A percentile compares a stretch with the other conserved stretches of the same genome.
These are phyloP conservation scores for Drosophila melanosoma DNA, from an alignment of 2,888 invertebrate species.

Conservation along the genomic window DNA sequence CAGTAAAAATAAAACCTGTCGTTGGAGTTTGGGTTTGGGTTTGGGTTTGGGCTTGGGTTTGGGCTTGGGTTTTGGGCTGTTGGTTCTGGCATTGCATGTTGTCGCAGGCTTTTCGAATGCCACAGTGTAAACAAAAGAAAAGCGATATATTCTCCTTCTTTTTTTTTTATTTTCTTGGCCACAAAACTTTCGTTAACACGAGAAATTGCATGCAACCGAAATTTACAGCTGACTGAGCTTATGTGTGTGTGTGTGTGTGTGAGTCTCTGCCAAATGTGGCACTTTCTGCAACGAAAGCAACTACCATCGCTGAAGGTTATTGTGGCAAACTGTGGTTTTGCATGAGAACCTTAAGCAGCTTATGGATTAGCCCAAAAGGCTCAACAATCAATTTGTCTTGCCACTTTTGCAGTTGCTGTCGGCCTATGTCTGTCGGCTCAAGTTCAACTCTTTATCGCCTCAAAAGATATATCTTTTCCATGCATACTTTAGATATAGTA, in stretches of 20 bases:
- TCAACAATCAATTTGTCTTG: constrained; percentile 23
- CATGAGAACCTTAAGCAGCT: constrained; percentile 69
- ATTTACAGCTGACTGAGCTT: constrained; percentile 28
- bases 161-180: constrained; percentile 48
- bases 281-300: constrained; percentile 45
- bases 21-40: background rate
- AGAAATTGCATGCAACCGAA: constrained; percentile 68
- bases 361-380: constrained; percentile 51
- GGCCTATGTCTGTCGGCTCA: background rate
- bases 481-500: background rate
- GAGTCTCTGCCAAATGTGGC: constrained; percentile 51
- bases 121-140: constrained; percentile 72
- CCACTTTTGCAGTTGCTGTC: constrained; percentile 6
- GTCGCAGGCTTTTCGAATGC: constrained; percentile 57
- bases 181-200: constrained; percentile 76
- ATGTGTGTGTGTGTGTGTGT: background rate
- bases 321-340: constrained; percentile 66
- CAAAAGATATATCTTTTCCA: background rate
- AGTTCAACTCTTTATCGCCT: constrained; percentile 12
- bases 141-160: constrained; percentile 27
- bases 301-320: constrained; percentile 66
- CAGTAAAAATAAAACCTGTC: constrained; percentile 5
- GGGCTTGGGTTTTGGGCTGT: background rate
- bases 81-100: constrained; percentile 60
- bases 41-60: background rate